These are phyloP conservation scores for Columba janthina DNA, from an alignment of 2,113 vertebrate genomes.

Conservation along the genomic window DNA sequence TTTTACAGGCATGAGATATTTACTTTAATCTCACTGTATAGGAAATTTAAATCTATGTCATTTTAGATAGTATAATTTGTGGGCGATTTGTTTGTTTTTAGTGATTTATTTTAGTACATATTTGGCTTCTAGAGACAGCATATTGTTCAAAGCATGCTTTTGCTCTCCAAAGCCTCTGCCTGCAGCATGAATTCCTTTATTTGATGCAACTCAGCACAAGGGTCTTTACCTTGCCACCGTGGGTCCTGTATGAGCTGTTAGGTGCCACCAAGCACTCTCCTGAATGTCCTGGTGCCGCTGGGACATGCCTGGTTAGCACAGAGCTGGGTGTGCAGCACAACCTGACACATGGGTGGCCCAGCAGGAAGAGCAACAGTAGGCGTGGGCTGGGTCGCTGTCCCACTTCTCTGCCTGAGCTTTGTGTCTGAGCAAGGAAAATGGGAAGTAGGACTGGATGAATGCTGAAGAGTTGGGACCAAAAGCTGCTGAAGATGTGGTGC, in stretches of 20 bases:
- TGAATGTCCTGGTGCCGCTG: neutral
- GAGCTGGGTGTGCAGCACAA: neutral
- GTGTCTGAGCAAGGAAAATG: neutral
- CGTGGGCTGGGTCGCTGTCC: accelerated
- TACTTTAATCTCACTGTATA: neutral
- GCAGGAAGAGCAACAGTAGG: neutral
- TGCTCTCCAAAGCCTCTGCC: neutral
- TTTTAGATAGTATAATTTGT: neutral
- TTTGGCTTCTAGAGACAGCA: neutral
- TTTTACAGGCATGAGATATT: neutral
- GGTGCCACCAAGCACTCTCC: neutral
- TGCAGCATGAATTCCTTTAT: neutral
- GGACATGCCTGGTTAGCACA: neutral
- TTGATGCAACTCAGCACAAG: neutral
- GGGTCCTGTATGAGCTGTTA: neutral
- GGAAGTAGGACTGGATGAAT: neutral
- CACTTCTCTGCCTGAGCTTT: neutral
- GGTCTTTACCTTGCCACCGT: neutral
- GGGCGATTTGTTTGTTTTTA: neutral
- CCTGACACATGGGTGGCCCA: neutral
- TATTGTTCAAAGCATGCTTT: neutral
- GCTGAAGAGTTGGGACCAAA: neutral
- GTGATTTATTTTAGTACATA: neutral
- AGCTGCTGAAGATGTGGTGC: neutral
- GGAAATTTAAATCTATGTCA: neutral